A percentile compares a stretch with the other conserved stretches of the same genome.
phyloP scores from a whole-genome alignment of 2,888 invertebrate genomes.

The Nesidiocoris tenuis region DNA sequence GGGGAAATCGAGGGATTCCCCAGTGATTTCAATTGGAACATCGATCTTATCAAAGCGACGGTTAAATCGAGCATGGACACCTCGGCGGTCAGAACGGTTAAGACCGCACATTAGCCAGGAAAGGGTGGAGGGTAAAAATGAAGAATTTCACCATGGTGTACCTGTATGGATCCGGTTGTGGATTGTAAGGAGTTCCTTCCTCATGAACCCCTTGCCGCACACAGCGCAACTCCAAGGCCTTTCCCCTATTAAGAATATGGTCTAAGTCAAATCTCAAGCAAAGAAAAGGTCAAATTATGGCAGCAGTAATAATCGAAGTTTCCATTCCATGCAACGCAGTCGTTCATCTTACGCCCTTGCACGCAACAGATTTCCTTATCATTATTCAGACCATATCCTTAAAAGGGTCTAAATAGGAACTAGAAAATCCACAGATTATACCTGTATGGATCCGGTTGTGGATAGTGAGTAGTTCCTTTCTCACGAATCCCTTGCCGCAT shows the following conservation, averaged over 20 bases:
- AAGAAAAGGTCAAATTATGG: background rate
- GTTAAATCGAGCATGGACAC: too few relatives aligned
- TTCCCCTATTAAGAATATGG: slow-evolving; percentile 48
- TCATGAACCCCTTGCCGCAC: slow-evolving; percentile 54
- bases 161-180: slow-evolving; percentile 54
- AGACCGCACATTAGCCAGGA: too few relatives aligned
- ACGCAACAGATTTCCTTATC: too few relatives aligned
- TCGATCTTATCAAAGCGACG: too few relatives aligned
- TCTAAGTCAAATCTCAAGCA: background rate
- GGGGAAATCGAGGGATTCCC: background rate
- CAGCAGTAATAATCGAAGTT: background rate
- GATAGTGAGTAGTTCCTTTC: slow-evolving; percentile 54
- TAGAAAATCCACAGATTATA: background rate
- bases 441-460: slow-evolving; percentile 54
- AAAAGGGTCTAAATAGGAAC: background rate
- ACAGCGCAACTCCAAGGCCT: slow-evolving; percentile 52
- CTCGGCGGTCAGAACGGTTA: too few relatives aligned
- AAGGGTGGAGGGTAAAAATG: background rate
- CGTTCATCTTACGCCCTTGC: too few relatives aligned
- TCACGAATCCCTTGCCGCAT: slow-evolving; percentile 54
- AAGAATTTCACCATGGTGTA: slow-evolving; percentile 1
- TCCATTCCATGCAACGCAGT: background rate
- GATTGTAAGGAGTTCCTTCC: slow-evolving; percentile 53
- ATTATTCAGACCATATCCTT: background rate
- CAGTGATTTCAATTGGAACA: too few relatives aligned